These are phyloP conservation scores for Philopedon plagiatum DNA, from an alignment of 2,888 invertebrate species.

Conservation along the genomic window DNA sequence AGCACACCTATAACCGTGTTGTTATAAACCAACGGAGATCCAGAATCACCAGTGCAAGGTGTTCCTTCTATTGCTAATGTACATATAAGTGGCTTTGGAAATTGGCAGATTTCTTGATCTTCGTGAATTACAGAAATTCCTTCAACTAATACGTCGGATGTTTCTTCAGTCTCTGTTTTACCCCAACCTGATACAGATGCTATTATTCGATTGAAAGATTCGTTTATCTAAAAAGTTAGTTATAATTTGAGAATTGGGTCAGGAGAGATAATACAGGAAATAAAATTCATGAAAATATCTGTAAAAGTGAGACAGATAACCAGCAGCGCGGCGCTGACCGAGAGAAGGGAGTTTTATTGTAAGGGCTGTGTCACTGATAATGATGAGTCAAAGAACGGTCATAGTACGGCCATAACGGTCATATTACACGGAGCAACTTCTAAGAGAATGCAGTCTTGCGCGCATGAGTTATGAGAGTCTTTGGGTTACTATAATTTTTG, in stretches of 20 bases:
- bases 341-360: no score
- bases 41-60: conserved; percentile 20
- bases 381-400: no score
- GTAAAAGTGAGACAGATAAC: no score
- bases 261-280: no score
- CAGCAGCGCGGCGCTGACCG: no score
- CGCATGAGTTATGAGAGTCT: no score
- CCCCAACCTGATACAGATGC: conserved; percentile 17
- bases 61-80: neutral
- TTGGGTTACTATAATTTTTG: no score
- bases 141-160: conserved; percentile 5
- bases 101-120: neutral
- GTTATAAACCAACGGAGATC: conserved; percentile 7
- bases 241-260: neutral
- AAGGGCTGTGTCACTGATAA: no score
- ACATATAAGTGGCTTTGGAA: neutral
- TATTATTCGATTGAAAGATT: neutral
- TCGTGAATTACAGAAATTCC: neutral
- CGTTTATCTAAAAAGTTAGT: conserved; percentile 1
- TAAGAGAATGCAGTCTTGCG: no score
- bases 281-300: no score
- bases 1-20: conserved; percentile 17
- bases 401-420: no score
- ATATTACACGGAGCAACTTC: no score
- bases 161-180: neutral